phyloP scores from a whole-genome alignment of 2,888 invertebrate genomes.

The Protophormia terraenovae region DNA sequence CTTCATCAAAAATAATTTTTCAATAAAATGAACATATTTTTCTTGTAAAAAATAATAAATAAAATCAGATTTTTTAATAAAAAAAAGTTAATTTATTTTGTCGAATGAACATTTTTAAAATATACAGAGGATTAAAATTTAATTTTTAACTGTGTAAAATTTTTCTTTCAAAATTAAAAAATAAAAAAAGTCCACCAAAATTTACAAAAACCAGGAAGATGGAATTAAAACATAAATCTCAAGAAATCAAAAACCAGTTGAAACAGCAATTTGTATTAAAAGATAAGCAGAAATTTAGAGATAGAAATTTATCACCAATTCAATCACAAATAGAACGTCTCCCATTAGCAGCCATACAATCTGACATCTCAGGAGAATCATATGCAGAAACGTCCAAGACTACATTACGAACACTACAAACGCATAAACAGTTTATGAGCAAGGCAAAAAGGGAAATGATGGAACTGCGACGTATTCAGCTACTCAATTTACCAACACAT shows the following conservation, averaged over 20 bases:
- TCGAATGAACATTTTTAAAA: too few relatives aligned
- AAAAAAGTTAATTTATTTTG: too few relatives aligned
- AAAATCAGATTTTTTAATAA: too few relatives aligned
- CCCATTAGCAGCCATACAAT: neutral
- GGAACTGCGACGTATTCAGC: neutral
- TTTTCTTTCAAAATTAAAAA: neutral
- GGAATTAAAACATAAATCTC: neutral
- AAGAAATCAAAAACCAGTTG: neutral
- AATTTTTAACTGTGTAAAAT: too few relatives aligned
- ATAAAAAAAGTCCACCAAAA: neutral
- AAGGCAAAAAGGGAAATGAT: neutral
- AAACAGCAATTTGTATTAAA: neutral
- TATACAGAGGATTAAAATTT: too few relatives aligned
- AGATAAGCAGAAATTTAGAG: neutral
- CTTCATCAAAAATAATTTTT: too few relatives aligned
- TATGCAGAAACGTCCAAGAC: conserved; percentile 7
- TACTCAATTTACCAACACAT: neutral
- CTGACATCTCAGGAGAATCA: neutral
- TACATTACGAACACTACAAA: neutral
- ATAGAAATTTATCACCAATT: neutral
- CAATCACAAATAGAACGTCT: neutral
- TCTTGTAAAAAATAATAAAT: too few relatives aligned
- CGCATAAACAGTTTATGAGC: neutral
- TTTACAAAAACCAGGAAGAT: neutral
- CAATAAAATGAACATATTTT: too few relatives aligned